Evolutionary conservation across 1,140 invertebrate genomes (phyloP).

Genomic region (Nephotettix cincticeps): DNA sequence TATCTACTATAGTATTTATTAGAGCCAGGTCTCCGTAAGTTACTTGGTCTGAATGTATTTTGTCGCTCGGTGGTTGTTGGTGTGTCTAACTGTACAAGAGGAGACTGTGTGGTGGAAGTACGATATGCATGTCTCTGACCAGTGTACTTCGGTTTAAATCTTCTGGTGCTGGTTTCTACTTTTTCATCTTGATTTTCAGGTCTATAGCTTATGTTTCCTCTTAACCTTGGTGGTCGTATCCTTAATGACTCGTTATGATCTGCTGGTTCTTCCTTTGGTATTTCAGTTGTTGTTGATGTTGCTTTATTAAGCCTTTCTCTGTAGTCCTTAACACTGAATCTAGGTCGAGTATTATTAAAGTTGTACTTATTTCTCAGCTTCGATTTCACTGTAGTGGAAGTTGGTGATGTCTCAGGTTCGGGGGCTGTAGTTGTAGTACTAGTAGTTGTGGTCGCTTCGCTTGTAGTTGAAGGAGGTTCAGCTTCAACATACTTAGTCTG

Average conservation of each 20-base stretch:
- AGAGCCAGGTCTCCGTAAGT: constrained; percentile 40
- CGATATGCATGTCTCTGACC: constrained; percentile 30
- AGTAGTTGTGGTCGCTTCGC: constrained; percentile 24
- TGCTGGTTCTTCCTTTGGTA: constrained; percentile 17
- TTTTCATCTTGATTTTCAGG: constrained; percentile 10
- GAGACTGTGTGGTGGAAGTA: constrained; percentile 25
- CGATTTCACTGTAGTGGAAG: not conserved
- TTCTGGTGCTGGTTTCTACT: constrained; percentile 30
- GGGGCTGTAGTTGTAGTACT: constrained; percentile 23
- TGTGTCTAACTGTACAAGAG: constrained; percentile 1
- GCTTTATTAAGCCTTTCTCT: constrained; percentile 49
- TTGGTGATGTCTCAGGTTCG: not conserved
- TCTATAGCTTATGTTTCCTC: constrained; percentile 6
- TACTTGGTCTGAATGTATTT: constrained; percentile 46
- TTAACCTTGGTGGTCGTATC: constrained; percentile 16
- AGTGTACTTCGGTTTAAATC: constrained; percentile 34
- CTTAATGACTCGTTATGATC: constrained; percentile 13
- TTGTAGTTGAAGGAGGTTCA: constrained; percentile 22
- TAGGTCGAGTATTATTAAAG: constrained; percentile 37
- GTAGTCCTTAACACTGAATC: constrained; percentile 49
- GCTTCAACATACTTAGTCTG: not conserved
- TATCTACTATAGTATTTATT: constrained; percentile 43
- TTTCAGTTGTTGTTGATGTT: constrained; percentile 38
- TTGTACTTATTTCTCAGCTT: constrained; percentile 37
- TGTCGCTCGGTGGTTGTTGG: constrained; percentile 42